These are phyloP conservation scores for Laterallus jamaicensis DNA, from an alignment of 2,113 vertebrate species.

Conservation along the genomic window DNA sequence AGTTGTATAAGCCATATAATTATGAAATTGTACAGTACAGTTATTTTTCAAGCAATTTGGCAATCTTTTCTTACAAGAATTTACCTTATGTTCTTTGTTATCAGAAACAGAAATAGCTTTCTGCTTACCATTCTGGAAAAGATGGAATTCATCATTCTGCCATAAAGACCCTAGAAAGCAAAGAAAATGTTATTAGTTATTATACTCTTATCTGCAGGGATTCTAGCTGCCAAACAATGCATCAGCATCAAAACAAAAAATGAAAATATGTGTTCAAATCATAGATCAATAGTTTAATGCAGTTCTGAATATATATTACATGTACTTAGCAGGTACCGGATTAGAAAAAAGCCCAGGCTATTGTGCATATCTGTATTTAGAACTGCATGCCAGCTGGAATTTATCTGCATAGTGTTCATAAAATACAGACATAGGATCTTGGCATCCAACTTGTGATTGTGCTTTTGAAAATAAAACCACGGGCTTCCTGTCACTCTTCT, in stretches of 20 bases:
- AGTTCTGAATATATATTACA: background rate
- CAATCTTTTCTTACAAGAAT: slow-evolving; percentile 48
- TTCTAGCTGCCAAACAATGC: slow-evolving; percentile 66
- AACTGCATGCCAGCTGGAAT: slow-evolving; percentile 1
- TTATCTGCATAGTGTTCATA: background rate
- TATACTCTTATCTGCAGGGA: slow-evolving; percentile 69
- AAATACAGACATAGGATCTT: background rate
- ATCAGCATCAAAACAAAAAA: slow-evolving; percentile 67
- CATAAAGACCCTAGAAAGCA: slow-evolving; percentile 76
- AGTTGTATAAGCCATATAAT: slow-evolving; percentile 62
- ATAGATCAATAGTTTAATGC: slow-evolving; percentile 61
- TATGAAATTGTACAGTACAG: slow-evolving; percentile 55
- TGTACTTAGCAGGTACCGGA: background rate
- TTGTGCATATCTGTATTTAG: slow-evolving; percentile 1
- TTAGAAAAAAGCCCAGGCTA: background rate
- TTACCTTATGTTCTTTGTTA: slow-evolving; percentile 61
- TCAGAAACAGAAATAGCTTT: slow-evolving; percentile 70
- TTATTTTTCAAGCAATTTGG: slow-evolving; percentile 64
- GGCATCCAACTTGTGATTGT: background rate
- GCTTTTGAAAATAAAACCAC: background rate
- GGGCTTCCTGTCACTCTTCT: background rate
- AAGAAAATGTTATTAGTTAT: slow-evolving; percentile 79
- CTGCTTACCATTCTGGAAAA: slow-evolving; percentile 77
- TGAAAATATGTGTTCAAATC: slow-evolving; percentile 46
- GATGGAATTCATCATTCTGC: slow-evolving; percentile 76